Evolutionary conservation across 2,888 invertebrate genomes (phyloP).

Genomic region (Laspeyria flexula): DNA sequence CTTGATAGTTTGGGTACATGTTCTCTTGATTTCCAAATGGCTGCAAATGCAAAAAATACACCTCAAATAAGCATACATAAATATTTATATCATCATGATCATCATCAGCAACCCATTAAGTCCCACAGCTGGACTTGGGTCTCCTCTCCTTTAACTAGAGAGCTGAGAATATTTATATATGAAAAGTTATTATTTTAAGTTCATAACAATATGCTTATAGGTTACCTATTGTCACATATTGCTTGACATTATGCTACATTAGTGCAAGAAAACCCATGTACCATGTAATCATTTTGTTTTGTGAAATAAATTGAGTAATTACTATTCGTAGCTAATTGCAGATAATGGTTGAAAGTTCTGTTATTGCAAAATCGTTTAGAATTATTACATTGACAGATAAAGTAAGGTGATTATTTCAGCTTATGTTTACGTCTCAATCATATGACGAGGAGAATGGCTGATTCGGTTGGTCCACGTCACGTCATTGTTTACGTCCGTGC

Average conservation of each 20-base stretch:
- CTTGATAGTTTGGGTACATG: conserved; percentile 68
- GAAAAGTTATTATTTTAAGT: neutral
- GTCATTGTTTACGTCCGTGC: conserved; percentile 77
- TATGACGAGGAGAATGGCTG: conserved; percentile 43
- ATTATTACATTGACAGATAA: neutral
- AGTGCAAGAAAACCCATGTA: conserved; percentile 2
- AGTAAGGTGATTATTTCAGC: conserved; percentile 1
- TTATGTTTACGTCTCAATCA: conserved; percentile 49
- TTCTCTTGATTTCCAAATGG: conserved; percentile 69
- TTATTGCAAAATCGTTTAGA: neutral
- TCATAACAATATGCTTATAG: neutral
- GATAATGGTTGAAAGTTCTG: conserved; percentile 1
- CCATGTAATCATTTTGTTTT: conserved; percentile 1
- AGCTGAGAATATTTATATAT: too few relatives aligned
- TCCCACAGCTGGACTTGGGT: too few relatives aligned
- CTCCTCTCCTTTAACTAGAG: too few relatives aligned
- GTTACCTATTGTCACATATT: neutral
- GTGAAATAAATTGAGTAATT: conserved; percentile 11
- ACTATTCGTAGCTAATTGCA: conserved; percentile 10
- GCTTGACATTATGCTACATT: conserved; percentile 21
- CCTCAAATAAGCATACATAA: neutral
- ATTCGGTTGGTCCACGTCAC: conserved; percentile 73
- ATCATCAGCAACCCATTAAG: too few relatives aligned
- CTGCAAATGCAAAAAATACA: conserved; percentile 56
- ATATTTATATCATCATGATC: too few relatives aligned